Conservation (phyloP, 2,797 vertebrate species). For the Phylloscopus collybita region DNA sequence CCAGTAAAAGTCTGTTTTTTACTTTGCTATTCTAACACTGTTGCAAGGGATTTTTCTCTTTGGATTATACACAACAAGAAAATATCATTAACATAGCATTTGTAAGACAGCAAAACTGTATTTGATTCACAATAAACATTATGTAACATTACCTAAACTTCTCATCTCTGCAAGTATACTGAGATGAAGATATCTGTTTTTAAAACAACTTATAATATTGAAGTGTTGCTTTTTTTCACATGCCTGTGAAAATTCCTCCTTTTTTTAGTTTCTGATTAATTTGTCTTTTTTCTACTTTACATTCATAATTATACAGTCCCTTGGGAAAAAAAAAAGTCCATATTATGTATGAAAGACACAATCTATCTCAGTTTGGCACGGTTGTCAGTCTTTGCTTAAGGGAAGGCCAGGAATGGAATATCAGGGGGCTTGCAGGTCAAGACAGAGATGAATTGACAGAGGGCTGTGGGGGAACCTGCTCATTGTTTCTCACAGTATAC, state of each 20-base stretch:
- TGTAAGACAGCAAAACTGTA: background rate
- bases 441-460: background rate
- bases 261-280: background rate
- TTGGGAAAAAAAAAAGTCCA: background rate
- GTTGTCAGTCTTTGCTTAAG: conserved; percentile 7
- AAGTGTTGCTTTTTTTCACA: background rate
- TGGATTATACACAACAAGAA: fast-evolving
- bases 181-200: background rate
- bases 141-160: background rate
- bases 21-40: background rate
- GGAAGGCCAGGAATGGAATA: background rate
- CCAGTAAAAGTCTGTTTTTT: background rate
- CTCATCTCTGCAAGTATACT: background rate
- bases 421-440: background rate
- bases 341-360: background rate
- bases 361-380: conserved; percentile 32
- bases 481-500: background rate
- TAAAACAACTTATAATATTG: background rate
- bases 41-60: background rate
- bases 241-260: background rate
- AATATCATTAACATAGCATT: background rate
- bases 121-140: background rate
- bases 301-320: background rate
- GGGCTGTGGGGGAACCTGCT: background rate
- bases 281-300: conserved; percentile 16